phyloP scores from a whole-genome alignment of 1,140 invertebrate species.

The Drosophila sulfurigaster region DNA sequence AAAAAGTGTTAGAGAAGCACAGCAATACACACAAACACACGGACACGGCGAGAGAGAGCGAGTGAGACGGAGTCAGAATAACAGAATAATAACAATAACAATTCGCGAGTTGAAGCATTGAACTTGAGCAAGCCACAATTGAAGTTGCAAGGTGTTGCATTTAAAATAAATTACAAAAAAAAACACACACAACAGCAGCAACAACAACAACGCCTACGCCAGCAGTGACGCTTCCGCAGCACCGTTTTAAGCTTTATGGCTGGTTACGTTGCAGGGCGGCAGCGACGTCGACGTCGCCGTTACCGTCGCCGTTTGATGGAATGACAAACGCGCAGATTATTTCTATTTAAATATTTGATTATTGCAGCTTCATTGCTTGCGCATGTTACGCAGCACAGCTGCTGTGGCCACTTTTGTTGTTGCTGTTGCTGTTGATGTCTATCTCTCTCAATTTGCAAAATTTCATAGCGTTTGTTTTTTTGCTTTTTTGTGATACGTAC shows the following conservation, averaged over 20 bases:
- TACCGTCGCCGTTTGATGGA: constrained; percentile 41
- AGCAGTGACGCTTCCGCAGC: constrained; percentile 34
- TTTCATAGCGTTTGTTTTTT: constrained; percentile 47
- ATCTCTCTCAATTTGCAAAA: constrained; percentile 52
- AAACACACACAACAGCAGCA: too few relatives aligned
- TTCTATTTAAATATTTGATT: constrained; percentile 64
- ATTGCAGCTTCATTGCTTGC: constrained; percentile 31
- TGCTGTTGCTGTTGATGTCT: constrained; percentile 21
- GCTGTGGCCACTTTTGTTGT: constrained; percentile 30
- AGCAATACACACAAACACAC: constrained; percentile 20
- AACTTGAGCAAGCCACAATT: constrained; percentile 20
- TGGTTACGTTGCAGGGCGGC: constrained; percentile 38
- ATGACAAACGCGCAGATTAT: constrained; percentile 54
- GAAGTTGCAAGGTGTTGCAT: constrained; percentile 62
- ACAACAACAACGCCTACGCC: constrained; percentile 21
- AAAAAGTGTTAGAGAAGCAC: constrained; percentile 24
- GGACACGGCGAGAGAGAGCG: not conserved
- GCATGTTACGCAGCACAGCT: constrained; percentile 68
- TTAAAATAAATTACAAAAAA: not conserved
- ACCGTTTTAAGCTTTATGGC: constrained; percentile 23
- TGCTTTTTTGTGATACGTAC: constrained; percentile 43
- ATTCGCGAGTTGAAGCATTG: constrained; percentile 17
- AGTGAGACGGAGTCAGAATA: constrained; percentile 2
- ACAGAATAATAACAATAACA: constrained; percentile 32
- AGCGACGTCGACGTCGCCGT: constrained; percentile 30